These are phyloP conservation scores for Phenacoccus solenopsis DNA, from an alignment of 1,140 invertebrate genomes.

Conservation along the genomic window DNA sequence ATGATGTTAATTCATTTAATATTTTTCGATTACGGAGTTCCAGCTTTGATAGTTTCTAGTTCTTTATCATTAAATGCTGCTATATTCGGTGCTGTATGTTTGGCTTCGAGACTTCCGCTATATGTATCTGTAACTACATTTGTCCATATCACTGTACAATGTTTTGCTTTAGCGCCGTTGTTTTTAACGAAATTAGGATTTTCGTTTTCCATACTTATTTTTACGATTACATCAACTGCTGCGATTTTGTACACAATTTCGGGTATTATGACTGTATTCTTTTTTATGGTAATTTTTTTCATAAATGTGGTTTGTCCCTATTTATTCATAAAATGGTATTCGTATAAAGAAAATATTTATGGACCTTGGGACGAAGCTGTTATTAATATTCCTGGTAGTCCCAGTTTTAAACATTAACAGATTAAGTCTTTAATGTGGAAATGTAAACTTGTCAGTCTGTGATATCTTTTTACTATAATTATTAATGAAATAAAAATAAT, in stretches of 20 bases:
- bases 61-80: conserved; percentile 79
- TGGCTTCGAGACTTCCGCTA: conserved; percentile 76
- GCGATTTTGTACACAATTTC: conserved; percentile 45
- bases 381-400: conserved; percentile 27
- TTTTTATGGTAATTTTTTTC: conserved; percentile 46
- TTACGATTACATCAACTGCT: conserved; percentile 37
- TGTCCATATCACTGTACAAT: conserved; percentile 67
- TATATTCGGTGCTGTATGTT: conserved; percentile 83
- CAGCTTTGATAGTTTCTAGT: conserved; percentile 64
- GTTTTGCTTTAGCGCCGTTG: conserved; percentile 79
- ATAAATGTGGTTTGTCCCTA: conserved; percentile 62
- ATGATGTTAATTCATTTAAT: conserved; percentile 80
- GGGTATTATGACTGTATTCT: conserved; percentile 41
- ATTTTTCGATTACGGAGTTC: conserved; percentile 82
- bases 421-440: background rate
- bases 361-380: conserved; percentile 92
- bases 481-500: too few relatives aligned
- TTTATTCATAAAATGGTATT: conserved; percentile 67
- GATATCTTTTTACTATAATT: too few relatives aligned
- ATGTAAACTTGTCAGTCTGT: background rate
- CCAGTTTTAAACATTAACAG: background rate
- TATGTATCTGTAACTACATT: conserved; percentile 77
- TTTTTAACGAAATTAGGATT: conserved; percentile 48
- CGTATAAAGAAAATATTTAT: conserved; percentile 84
- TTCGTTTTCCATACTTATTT: conserved; percentile 30